Conservation (phyloP, 2,888 invertebrate species). For the Nomada hirtipes region DNA sequence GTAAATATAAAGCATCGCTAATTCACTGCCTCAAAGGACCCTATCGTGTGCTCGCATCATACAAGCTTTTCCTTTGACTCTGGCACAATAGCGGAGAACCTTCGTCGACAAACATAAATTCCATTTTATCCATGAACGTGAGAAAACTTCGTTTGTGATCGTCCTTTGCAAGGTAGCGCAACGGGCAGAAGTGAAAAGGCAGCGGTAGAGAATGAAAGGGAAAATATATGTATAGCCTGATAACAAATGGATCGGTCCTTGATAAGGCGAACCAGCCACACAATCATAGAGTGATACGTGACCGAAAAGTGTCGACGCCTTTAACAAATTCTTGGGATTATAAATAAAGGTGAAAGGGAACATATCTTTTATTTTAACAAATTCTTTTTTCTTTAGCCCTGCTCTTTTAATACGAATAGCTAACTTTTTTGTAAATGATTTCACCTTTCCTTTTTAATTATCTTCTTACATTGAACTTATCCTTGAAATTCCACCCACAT, state of each 20-base stretch:
- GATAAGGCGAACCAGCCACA: neutral
- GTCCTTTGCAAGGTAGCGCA: neutral
- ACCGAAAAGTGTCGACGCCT: no score
- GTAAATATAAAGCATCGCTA: slow-evolving; percentile 13
- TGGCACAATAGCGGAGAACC: slow-evolving; percentile 6
- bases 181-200: neutral
- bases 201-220: neutral
- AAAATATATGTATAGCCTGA: neutral
- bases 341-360: no score
- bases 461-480: no score
- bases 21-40: slow-evolving; percentile 16
- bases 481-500: no score
- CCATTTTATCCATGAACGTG: slow-evolving; percentile 11
- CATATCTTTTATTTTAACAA: no score
- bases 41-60: slow-evolving; percentile 7
- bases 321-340: no score
- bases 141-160: slow-evolving; percentile 6
- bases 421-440: no score
- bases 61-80: slow-evolving; percentile 25
- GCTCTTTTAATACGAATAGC: no score
- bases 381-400: no score
- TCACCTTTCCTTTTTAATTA: no score
- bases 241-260: neutral
- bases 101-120: slow-evolving; percentile 18
- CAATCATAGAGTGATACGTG: neutral